Evolutionary conservation across 2,797 vertebrate genomes (phyloP).

Genomic region (Melanitta fusca): DNA sequence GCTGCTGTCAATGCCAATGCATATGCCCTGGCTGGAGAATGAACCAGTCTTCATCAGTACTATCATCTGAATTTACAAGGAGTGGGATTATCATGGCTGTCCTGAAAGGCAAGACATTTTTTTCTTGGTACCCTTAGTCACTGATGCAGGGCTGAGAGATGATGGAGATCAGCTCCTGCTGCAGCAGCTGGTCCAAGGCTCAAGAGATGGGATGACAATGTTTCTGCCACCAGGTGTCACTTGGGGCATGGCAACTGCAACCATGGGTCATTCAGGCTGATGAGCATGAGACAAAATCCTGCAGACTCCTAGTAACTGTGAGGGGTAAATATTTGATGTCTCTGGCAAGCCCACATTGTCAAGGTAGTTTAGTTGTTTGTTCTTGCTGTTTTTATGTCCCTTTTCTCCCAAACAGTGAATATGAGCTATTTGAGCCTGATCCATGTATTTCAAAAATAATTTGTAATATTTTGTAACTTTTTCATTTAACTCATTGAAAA

Average conservation of each 20-base stretch:
- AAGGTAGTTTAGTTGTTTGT: neutral
- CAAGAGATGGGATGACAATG: neutral
- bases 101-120: neutral
- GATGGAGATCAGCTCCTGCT: neutral
- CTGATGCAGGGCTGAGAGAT: neutral
- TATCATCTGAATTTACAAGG: neutral
- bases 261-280: accelerated
- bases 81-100: neutral
- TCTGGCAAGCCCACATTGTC: neutral
- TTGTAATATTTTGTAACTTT: neutral
- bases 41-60: neutral
- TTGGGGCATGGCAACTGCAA: neutral
- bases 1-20: neutral
- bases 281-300: no score
- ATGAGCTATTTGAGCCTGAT: neutral
- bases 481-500: neutral
- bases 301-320: accelerated
- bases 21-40: accelerated
- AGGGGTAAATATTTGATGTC: neutral
- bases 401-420: neutral
- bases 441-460: neutral
- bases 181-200: neutral
- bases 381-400: neutral
- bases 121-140: neutral
- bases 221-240: slow-evolving; percentile 53